phyloP scores from a whole-genome alignment of 2,797 vertebrate genomes.

The Avahi laniger region DNA sequence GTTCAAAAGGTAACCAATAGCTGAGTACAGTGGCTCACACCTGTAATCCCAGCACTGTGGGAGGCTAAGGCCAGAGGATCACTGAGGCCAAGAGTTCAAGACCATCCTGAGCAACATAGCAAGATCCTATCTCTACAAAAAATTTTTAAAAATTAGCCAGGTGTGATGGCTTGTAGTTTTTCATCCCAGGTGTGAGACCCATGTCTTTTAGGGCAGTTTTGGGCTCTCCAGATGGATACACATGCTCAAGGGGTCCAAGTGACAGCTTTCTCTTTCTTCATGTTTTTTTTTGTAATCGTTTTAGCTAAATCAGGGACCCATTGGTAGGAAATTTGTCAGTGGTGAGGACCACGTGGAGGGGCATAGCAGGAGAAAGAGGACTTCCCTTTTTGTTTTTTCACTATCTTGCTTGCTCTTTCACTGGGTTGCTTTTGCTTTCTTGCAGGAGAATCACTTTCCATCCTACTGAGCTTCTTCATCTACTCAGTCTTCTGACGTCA shows the following conservation, averaged over 20 bases:
- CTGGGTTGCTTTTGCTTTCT: not conserved
- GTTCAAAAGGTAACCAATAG: too few relatives aligned
- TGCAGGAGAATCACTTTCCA: not conserved
- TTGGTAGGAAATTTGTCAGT: not conserved
- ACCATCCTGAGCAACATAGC: too few relatives aligned
- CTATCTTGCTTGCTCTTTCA: not conserved
- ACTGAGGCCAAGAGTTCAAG: too few relatives aligned
- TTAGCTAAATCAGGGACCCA: not conserved
- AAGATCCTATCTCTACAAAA: too few relatives aligned
- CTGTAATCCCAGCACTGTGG: too few relatives aligned
- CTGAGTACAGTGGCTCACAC: too few relatives aligned
- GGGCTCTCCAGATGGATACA: not conserved
- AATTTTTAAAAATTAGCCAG: too few relatives aligned
- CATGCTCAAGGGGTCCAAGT: not conserved
- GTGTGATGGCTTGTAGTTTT: not conserved
- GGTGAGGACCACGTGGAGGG: not conserved
- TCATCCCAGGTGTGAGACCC: not conserved
- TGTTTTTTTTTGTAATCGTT: not conserved
- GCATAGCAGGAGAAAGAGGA: not conserved
- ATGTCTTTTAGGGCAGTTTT: not conserved
- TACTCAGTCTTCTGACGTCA: not conserved
- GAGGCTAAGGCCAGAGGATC: too few relatives aligned
- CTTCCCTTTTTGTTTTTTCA: not conserved
- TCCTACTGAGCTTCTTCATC: not conserved
- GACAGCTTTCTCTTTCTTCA: not conserved